Evolutionary conservation across 2,113 vertebrate species (phyloP), one percentile per base, ranked within the genome.

Genomic region (Orientallactaga bullata): DNA sequence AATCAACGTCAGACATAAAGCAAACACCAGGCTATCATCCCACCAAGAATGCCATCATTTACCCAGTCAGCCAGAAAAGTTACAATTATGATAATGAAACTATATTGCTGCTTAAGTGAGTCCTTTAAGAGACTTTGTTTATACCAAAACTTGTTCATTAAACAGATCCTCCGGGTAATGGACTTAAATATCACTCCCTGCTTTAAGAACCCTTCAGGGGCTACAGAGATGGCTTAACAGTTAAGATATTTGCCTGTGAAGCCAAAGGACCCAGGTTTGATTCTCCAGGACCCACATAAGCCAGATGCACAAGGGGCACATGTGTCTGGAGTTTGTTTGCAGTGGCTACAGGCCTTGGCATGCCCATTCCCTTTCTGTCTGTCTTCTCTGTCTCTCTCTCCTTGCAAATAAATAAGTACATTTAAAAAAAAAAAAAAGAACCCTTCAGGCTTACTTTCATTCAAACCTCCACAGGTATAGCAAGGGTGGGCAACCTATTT

Each of bases 71-170:
- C 61, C 81, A 92, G 95, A 91, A 91, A 96, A 95, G 81, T 87
- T 60, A 87, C 55, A 26, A 9, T 91, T 77, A 94, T 80, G 87
- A 94, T 94, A 87, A 55, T 84, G 89, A 90, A 94, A 92, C 80
- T 73, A 60, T 76, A 94, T 95, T 95, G 72, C 94, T 84, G 26
- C 87, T 78, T 91, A 91, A 93, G 79, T 72, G 83, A 94, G 63
- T 94, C 91, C 73, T 97, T 93, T 89, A 42, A 86, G 93, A 81
- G 88, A 94, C 73, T 76, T 39, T 35, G 74, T 86, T 89, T 84
- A 89, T 26, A 84, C 51, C 68, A 71, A 90, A 92, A 95, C 84
- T 80, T 86, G 66, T 72, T 96, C 90, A 24, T 89, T 92, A 84
- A 90, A 74, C 30, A 58, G 79, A 63, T 90, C 61, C 71, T 88